Conservation (phyloP, 2,888 invertebrate genomes). For the Rhagonycha fulva region DNA sequence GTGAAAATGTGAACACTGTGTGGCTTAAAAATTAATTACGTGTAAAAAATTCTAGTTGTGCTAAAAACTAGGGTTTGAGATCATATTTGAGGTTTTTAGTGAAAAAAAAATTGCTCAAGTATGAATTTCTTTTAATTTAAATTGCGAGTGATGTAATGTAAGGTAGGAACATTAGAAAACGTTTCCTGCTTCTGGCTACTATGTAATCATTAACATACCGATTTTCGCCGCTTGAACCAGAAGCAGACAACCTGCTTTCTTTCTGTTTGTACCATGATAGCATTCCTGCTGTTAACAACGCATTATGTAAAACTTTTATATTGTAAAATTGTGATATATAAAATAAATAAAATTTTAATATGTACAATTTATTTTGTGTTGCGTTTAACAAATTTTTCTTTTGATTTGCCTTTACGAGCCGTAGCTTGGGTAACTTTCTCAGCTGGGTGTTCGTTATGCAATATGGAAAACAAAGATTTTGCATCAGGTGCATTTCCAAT, state of each 20-base stretch:
- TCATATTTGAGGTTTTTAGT: not conserved
- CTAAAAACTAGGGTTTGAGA: not conserved
- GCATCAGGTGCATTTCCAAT: conserved; percentile 75
- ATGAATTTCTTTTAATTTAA: not conserved
- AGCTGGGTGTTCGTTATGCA: conserved; percentile 69
- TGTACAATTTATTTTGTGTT: conserved; percentile 19
- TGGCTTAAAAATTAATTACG: not conserved
- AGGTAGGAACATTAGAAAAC: no score
- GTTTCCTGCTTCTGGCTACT: no score
- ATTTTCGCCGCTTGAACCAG: no score
- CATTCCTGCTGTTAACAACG: not conserved
- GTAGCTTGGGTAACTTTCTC: conserved; percentile 53
- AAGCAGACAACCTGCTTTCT: no score
- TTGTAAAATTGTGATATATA: conserved; percentile 2
- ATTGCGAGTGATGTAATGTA: not conserved
- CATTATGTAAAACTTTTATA: not conserved
- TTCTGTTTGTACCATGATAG: not conserved
- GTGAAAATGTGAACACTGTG: not conserved
- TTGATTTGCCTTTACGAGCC: conserved; percentile 39
- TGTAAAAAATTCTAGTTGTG: not conserved
- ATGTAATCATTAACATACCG: no score
- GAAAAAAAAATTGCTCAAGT: not conserved
- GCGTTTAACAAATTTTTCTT: conserved; percentile 31
- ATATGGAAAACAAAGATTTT: conserved; percentile 68
- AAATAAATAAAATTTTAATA: conserved; percentile 2